A percentile compares a stretch with the other conserved stretches of the same genome.
These are phyloP conservation scores for Spheniscus mendiculus DNA, from an alignment of 2,113 vertebrate species.

Conservation along the genomic window DNA sequence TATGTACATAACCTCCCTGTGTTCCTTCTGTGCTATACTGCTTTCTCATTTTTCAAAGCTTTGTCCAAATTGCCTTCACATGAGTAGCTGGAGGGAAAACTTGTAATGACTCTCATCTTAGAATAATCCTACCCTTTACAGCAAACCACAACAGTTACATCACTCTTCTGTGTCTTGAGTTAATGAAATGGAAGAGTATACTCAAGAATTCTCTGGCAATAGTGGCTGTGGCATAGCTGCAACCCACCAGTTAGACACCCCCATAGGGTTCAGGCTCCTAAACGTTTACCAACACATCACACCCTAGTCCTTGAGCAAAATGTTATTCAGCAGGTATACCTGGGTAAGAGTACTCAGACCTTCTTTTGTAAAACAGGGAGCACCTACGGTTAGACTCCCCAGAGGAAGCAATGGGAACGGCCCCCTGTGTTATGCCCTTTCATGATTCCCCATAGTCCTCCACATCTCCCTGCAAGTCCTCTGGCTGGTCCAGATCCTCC, in stretches of 20 bases:
- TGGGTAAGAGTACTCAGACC: not conserved
- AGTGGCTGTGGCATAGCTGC: not conserved
- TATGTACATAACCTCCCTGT: not conserved
- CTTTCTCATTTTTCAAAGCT: constrained; percentile 5
- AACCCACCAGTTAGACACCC: not conserved
- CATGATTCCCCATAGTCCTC: not conserved
- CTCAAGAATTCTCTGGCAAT: not conserved
- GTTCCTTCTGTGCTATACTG: not conserved
- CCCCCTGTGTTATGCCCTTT: fast-evolving
- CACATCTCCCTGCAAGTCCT: not conserved
- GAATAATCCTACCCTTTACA: not conserved
- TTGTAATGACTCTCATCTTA: not conserved
- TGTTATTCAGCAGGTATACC: not conserved
- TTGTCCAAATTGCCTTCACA: not conserved
- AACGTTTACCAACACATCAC: not conserved
- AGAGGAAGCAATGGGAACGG: not conserved
- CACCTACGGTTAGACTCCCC: not conserved
- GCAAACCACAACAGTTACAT: not conserved
- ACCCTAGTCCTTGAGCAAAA: not conserved
- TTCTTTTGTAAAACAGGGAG: not conserved
- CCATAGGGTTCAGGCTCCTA: not conserved
- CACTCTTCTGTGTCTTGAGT: not conserved
- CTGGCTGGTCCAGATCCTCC: not conserved
- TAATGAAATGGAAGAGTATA: not conserved
- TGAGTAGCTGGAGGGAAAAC: not conserved